Percentiles rank a stretch among this genome's conserved stretches.
Conservation (phyloP, 2,888 invertebrate species). For the Agrilus cyanescens region DNA sequence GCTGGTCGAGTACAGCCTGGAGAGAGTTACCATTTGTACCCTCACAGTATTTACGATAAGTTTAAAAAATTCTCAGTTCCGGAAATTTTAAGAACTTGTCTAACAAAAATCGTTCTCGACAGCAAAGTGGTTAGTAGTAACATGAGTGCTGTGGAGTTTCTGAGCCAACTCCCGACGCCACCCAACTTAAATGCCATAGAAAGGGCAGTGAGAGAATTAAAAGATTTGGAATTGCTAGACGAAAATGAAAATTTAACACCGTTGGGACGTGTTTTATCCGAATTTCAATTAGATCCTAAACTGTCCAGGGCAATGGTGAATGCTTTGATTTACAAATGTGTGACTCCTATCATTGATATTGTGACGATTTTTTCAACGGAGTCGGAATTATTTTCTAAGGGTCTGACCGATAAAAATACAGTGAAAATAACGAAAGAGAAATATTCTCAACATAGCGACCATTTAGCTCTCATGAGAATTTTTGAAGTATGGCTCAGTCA, state of each 20-base stretch:
- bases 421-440: slow-evolving; percentile 41
- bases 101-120: slow-evolving; percentile 44
- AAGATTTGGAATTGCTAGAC: slow-evolving; percentile 45
- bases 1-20: slow-evolving; percentile 57
- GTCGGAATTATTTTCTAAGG: slow-evolving; percentile 41
- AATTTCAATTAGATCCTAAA: slow-evolving; percentile 48
- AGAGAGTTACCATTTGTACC: slow-evolving; percentile 45
- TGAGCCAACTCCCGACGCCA: slow-evolving; percentile 49
- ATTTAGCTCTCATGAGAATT: slow-evolving; percentile 45
- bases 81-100: slow-evolving; percentile 47
- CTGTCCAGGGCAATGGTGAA: slow-evolving; percentile 48
- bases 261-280: slow-evolving; percentile 39
- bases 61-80: slow-evolving; percentile 45
- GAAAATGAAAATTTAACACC: slow-evolving; percentile 47
- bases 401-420: slow-evolving; percentile 37
- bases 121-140: slow-evolving; percentile 49
- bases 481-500: slow-evolving; percentile 41
- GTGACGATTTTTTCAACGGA: slow-evolving; percentile 38
- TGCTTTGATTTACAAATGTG: slow-evolving; percentile 43
- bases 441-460: slow-evolving; percentile 48
- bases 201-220: slow-evolving; percentile 48
- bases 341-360: slow-evolving; percentile 40
- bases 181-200: slow-evolving; percentile 41
- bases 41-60: slow-evolving; percentile 37
- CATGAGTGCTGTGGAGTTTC: slow-evolving; percentile 44